phyloP scores from a whole-genome alignment of 2,888 invertebrate species.

The Doris montereyensis region DNA sequence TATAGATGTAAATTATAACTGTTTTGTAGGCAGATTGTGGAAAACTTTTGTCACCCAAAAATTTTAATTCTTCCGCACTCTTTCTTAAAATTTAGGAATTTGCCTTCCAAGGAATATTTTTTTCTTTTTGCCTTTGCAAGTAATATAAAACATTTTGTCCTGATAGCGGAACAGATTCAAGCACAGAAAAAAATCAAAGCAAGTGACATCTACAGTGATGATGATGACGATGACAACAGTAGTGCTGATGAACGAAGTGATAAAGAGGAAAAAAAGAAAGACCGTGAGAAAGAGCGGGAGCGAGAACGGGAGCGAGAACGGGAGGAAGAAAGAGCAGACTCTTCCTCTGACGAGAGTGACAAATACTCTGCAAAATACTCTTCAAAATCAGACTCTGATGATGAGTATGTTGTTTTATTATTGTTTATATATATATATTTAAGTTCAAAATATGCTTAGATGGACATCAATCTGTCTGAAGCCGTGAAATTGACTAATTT shows the following conservation, averaged over 20 bases:
- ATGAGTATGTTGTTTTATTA: constrained; percentile 56
- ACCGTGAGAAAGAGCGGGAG: constrained; percentile 48
- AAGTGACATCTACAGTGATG: constrained; percentile 91
- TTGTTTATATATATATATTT: no score
- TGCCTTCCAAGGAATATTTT: no score
- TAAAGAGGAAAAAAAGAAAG: constrained; percentile 46
- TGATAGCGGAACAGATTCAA: constrained; percentile 45
- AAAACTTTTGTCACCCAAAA: no score
- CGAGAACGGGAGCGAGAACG: constrained; percentile 16
- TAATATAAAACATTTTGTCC: not conserved
- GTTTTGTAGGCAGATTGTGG: no score
- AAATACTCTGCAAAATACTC: constrained; percentile 58
- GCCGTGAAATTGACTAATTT: no score
- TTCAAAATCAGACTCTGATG: constrained; percentile 58
- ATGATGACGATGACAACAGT: constrained; percentile 68
- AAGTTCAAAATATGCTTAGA: no score
- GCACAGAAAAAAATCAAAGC: constrained; percentile 87
- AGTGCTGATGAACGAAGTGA: constrained; percentile 52
- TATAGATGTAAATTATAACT: no score
- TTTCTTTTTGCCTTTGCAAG: not conserved
- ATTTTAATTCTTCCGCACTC: no score
- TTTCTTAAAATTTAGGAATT: no score
- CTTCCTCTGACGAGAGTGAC: constrained; percentile 56
- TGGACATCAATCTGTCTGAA: no score
- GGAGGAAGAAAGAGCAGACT: constrained; percentile 49